Conservation (phyloP, 2,113 vertebrate genomes). For the Chunga burmeisteri region DNA sequence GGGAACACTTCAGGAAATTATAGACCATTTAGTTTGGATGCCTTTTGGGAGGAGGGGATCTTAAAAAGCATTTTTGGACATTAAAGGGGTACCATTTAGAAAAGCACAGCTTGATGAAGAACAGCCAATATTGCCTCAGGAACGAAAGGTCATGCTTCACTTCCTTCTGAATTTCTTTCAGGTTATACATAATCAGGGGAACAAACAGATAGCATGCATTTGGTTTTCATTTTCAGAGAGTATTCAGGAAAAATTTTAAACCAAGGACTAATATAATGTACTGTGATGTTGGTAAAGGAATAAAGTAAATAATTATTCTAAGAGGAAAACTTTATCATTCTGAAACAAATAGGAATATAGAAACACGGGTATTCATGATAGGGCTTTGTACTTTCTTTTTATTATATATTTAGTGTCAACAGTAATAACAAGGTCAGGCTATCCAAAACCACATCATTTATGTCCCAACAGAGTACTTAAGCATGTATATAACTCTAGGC, state of each 20-base stretch:
- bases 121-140: conserved; percentile 60
- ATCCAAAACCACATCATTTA: neutral
- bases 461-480: neutral
- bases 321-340: conserved; percentile 19
- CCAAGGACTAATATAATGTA: neutral
- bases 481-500: neutral
- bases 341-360: conserved; percentile 22
- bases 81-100: conserved; percentile 75
- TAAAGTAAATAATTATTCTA: neutral
- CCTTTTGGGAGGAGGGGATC: conserved; percentile 70
- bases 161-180: conserved; percentile 71
- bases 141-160: conserved; percentile 72
- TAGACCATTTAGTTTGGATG: conserved; percentile 78
- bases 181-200: conserved; percentile 63
- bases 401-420: neutral
- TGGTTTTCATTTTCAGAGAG: conserved; percentile 44
- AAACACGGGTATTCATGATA: conserved; percentile 1
- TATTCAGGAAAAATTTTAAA: conserved; percentile 44
- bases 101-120: conserved; percentile 78
- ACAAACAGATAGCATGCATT: conserved; percentile 51
- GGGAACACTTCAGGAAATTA: conserved; percentile 80
- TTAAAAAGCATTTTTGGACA: conserved; percentile 79
- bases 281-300: neutral
- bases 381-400: neutral
- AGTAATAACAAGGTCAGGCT: neutral